A percentile compares a stretch with the other conserved stretches of the same genome.
phyloP scores from a whole-genome alignment of 2,888 invertebrate genomes.

The Acrocyrtus sp. region DNA sequence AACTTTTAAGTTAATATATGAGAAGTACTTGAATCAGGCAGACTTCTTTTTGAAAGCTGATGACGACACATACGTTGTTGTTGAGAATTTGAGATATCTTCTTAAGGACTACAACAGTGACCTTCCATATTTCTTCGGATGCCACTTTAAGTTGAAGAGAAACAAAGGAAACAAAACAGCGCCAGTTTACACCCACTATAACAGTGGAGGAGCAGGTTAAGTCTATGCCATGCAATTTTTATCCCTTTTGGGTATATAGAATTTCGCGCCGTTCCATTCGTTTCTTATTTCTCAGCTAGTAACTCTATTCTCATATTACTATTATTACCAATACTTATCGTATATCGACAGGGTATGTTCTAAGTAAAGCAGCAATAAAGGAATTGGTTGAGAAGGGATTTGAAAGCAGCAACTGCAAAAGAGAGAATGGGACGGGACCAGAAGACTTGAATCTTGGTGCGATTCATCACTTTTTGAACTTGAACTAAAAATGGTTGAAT shows the following conservation, averaged over 20 bases:
- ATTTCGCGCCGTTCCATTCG: too few relatives aligned
- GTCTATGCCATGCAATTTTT: too few relatives aligned
- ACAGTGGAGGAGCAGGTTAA: slow-evolving; percentile 84
- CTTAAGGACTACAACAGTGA: slow-evolving; percentile 77
- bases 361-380: slow-evolving; percentile 83
- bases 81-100: slow-evolving; percentile 94
- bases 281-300: too few relatives aligned
- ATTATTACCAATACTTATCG: too few relatives aligned
- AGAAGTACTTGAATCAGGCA: slow-evolving; percentile 82
- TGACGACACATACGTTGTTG: slow-evolving; percentile 74
- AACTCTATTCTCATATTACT: too few relatives aligned
- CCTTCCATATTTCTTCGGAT: slow-evolving; percentile 88
- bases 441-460: slow-evolving; percentile 92
- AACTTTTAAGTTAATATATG: slow-evolving; percentile 87
- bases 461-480: slow-evolving; percentile 47
- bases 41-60: slow-evolving; percentile 96
- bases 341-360: slow-evolving; percentile 78
- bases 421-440: slow-evolving; percentile 76
- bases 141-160: slow-evolving; percentile 77
- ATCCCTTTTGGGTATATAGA: too few relatives aligned
- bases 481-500: neutral
- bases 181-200: slow-evolving; percentile 67
- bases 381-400: slow-evolving; percentile 81
- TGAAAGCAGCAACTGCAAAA: slow-evolving; percentile 76
- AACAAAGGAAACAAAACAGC: neutral